These are phyloP conservation scores for Campopleginae sp. DNA, from an alignment of 2,888 invertebrate genomes.

Conservation along the genomic window DNA sequence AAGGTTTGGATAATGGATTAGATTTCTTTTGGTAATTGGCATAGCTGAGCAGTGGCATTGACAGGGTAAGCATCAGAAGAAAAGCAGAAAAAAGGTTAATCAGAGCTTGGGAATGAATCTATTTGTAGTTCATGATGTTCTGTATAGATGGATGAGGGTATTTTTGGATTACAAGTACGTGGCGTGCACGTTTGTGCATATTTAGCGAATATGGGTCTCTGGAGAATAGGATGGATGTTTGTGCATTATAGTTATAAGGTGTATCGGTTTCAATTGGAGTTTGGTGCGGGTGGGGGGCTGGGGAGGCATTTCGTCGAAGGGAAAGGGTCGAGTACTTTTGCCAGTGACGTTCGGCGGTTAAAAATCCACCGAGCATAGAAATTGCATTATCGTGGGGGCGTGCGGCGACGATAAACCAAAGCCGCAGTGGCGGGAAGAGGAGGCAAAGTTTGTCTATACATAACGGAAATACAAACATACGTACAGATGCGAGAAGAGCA, in stretches of 20 bases:
- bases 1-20: background rate
- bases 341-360: conserved; percentile 69
- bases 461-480: conserved; percentile 17
- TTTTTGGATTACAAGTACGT: conserved; percentile 30
- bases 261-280: conserved; percentile 69
- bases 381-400: conserved; percentile 74
- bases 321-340: conserved; percentile 30
- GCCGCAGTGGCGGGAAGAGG: conserved; percentile 66
- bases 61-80: background rate
- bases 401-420: conserved; percentile 71
- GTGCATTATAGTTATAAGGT: conserved; percentile 65
- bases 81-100: background rate
- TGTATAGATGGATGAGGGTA: background rate
- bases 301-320: background rate
- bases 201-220: conserved; percentile 63
- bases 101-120: conserved; percentile 21
- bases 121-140: conserved; percentile 38
- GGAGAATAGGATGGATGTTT: conserved; percentile 58
- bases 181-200: conserved; percentile 46
- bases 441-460: conserved; percentile 49
- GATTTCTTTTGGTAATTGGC: conserved; percentile 17
- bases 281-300: conserved; percentile 8
- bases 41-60: background rate
- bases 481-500: conserved; percentile 41
- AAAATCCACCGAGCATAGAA: conserved; percentile 73